These are phyloP conservation scores for Turritopsis dohrnii DNA, from an alignment of 30 jellyfish, hydroid and myxozoan genomes.

Conservation along the genomic window DNA sequence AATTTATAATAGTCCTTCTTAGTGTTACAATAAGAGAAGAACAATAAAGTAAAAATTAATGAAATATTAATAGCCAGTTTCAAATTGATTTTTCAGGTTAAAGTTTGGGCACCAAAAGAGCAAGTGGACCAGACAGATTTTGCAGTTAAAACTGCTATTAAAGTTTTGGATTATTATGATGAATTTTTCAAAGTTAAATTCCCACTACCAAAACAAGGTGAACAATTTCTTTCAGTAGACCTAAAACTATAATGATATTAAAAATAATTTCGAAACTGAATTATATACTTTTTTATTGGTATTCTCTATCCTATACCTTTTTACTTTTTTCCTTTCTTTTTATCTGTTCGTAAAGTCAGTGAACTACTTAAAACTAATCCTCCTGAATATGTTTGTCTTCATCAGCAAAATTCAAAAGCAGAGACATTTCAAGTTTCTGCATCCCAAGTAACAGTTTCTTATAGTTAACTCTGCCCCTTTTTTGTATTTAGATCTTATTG, in stretches of 20 bases:
- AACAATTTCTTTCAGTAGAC: no score
- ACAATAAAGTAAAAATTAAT: not conserved
- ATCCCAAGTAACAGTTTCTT: no score
- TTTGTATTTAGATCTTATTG: slow-evolving; percentile 62
- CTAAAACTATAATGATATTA: no score
- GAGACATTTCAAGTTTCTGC: no score
- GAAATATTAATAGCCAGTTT: not conserved
- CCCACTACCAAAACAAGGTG: slow-evolving; percentile 88
- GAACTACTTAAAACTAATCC: no score
- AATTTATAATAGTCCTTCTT: not conserved
- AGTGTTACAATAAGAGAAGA: not conserved
- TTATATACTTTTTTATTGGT: not conserved
- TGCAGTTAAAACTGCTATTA: slow-evolving; percentile 83
- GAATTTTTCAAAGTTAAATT: slow-evolving; percentile 63
- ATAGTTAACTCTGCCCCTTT: no score
- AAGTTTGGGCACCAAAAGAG: slow-evolving; percentile 89
- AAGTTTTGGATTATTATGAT: slow-evolving; percentile 78
- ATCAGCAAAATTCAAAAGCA: no score
- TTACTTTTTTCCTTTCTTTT: no score
- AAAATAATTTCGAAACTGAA: no score
- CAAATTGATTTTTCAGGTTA: slow-evolving; percentile 41
- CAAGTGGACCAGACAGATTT: slow-evolving; percentile 81
- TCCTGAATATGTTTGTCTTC: no score
- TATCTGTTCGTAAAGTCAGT: no score
- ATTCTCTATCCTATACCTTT: not conserved